These are phyloP conservation scores for Enteromius fasciolatus DNA, from an alignment of 2,797 vertebrate genomes.

Conservation along the genomic window DNA sequence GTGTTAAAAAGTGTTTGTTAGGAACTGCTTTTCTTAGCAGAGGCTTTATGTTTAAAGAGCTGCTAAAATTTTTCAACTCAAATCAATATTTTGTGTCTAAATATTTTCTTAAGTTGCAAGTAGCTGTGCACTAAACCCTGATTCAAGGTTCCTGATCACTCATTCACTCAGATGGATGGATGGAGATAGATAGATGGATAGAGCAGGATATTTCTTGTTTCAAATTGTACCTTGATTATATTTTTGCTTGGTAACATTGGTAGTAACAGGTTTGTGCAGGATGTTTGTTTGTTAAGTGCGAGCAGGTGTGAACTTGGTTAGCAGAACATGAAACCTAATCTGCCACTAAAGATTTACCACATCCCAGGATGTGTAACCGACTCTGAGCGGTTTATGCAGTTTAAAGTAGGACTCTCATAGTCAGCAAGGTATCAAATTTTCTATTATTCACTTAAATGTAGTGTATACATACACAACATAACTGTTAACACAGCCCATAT, in stretches of 20 bases:
- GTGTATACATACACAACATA: not conserved
- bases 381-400: constrained; percentile 6
- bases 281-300: not conserved
- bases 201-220: too few relatives aligned
- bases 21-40: not conserved
- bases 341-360: not conserved
- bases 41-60: not conserved
- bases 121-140: not conserved
- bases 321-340: constrained; percentile 6
- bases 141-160: not conserved
- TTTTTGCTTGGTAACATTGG: not conserved
- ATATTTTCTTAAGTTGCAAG: not conserved
- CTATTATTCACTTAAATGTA: not conserved
- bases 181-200: too few relatives aligned
- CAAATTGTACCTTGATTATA: not conserved
- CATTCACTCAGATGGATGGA: too few relatives aligned
- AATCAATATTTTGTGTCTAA: not conserved
- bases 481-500: not conserved
- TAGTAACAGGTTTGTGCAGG: constrained; percentile 15
- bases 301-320: not conserved
- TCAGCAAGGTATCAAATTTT: not conserved
- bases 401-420: not conserved
- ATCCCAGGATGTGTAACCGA: constrained; percentile 5
- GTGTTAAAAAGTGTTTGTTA: not conserved
- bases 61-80: not conserved